A percentile compares a stretch with the other conserved stretches of the same genome.
Conservation (phyloP, 2,888 invertebrate genomes). For the Drosophila meridionalis region DNA sequence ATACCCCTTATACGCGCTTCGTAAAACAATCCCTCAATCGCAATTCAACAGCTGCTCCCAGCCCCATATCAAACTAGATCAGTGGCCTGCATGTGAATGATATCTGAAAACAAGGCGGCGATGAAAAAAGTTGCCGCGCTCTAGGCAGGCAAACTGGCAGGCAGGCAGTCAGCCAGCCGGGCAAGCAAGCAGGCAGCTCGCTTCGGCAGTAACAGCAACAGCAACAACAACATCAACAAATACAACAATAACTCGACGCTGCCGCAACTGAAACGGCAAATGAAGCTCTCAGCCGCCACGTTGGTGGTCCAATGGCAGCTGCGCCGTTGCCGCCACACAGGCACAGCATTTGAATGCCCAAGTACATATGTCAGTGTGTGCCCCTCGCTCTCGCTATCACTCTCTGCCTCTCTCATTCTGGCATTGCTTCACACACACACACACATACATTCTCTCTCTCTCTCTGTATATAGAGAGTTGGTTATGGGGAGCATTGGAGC, state of each 20-base stretch:
- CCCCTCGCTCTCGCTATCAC: slow-evolving; percentile 27
- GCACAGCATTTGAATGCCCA: slow-evolving; percentile 65
- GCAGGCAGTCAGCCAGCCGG: slow-evolving; percentile 33
- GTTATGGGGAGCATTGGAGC: slow-evolving; percentile 68
- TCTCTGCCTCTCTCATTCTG: slow-evolving; percentile 3
- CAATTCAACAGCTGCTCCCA: slow-evolving; percentile 51
- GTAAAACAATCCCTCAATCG: slow-evolving; percentile 4
- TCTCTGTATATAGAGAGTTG: slow-evolving; percentile 30
- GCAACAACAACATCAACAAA: slow-evolving; percentile 41
- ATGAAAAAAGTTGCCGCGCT: slow-evolving; percentile 56
- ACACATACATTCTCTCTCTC: neutral
- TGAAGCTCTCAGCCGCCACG: slow-evolving; percentile 76
- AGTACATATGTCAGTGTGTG: slow-evolving; percentile 40
- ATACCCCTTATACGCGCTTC: slow-evolving; percentile 3
- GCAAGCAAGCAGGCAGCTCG: slow-evolving; percentile 36
- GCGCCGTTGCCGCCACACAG: slow-evolving; percentile 67
- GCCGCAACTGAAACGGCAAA: slow-evolving; percentile 77
- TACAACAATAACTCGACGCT: slow-evolving; percentile 49
- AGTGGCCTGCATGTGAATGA: slow-evolving; percentile 56
- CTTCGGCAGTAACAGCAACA: slow-evolving; percentile 30
- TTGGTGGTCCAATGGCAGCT: slow-evolving; percentile 80
- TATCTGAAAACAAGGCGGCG: slow-evolving; percentile 49
- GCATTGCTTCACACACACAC: neutral
- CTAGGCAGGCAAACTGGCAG: slow-evolving; percentile 48
- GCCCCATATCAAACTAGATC: slow-evolving; percentile 49